Evolutionary conservation across 1,140 invertebrate genomes (phyloP).

Genomic region (Thaumatotibia leucotreta): DNA sequence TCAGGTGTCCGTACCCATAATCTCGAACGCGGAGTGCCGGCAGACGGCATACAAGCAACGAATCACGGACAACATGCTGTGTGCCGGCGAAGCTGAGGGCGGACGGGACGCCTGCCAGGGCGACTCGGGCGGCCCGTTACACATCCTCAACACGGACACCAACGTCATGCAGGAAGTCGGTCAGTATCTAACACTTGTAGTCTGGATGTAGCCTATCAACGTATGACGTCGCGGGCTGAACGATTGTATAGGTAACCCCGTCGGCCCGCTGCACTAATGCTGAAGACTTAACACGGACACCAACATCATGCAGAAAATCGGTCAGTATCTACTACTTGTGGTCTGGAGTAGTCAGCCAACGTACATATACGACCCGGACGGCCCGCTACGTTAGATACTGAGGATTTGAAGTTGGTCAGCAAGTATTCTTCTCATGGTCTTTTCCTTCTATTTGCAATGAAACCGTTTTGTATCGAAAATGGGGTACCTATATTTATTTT

Average conservation of each 20-base stretch:
- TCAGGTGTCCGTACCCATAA: slow-evolving; percentile 83
- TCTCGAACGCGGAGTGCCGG: slow-evolving; percentile 83
- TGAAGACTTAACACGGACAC: background rate
- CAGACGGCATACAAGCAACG: slow-evolving; percentile 81
- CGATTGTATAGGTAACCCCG: too few relatives aligned
- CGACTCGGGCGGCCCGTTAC: slow-evolving; percentile 69
- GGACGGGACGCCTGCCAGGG: slow-evolving; percentile 80
- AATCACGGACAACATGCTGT: slow-evolving; percentile 92
- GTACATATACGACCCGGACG: too few relatives aligned
- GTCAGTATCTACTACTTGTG: too few relatives aligned
- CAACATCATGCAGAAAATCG: background rate
- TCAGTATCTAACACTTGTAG: slow-evolving; percentile 26
- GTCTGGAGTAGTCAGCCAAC: too few relatives aligned
- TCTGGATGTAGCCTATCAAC: background rate
- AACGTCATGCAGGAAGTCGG: slow-evolving; percentile 58
- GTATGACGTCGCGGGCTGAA: background rate
- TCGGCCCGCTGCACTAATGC: background rate
- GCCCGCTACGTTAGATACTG: too few relatives aligned
- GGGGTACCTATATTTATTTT: too few relatives aligned
- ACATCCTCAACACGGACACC: slow-evolving; percentile 48
- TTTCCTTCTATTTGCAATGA: too few relatives aligned
- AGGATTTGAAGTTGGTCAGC: too few relatives aligned
- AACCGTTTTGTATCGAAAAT: too few relatives aligned
- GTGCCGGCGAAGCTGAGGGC: slow-evolving; percentile 87
- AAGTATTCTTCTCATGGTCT: too few relatives aligned